phyloP scores from a whole-genome alignment of 2,888 invertebrate species.

The Xylocampa areola region DNA sequence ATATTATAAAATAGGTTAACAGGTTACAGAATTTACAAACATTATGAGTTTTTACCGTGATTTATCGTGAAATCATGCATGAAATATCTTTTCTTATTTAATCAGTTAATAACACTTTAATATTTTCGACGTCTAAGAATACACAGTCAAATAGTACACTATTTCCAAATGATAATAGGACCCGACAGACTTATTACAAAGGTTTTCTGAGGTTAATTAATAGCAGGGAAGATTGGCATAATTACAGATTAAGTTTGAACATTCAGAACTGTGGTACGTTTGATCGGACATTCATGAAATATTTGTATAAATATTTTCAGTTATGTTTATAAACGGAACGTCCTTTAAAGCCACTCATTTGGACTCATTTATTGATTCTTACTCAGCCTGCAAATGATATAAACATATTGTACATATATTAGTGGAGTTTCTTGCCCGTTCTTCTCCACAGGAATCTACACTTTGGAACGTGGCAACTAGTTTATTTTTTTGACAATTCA shows the following conservation, averaged over 20 bases:
- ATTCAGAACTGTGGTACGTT: conserved; percentile 20
- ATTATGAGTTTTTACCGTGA: no score
- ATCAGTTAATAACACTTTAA: no score
- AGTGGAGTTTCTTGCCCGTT: no score
- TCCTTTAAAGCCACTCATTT: conserved; percentile 56
- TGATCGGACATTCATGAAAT: conserved; percentile 39
- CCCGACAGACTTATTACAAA: neutral
- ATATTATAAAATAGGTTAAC: neutral
- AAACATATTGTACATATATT: neutral
- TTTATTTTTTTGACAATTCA: no score
- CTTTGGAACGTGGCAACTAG: no score
- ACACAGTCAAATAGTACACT: no score
- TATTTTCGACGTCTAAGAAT: no score
- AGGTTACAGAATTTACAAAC: no score
- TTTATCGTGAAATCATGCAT: no score
- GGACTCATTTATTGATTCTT: conserved; percentile 51
- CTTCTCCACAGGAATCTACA: no score
- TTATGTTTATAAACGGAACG: conserved; percentile 73
- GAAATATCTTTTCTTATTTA: no score
- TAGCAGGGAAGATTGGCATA: neutral
- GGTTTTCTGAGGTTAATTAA: neutral
- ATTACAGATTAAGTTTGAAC: conserved; percentile 1
- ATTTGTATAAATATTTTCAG: conserved; percentile 64
- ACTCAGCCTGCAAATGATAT: conserved; percentile 37
- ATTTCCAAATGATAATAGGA: neutral